Percentiles rank a stretch among this genome's conserved stretches.
Conservation (phyloP, 2,888 invertebrate genomes). For the Muscina levida region DNA sequence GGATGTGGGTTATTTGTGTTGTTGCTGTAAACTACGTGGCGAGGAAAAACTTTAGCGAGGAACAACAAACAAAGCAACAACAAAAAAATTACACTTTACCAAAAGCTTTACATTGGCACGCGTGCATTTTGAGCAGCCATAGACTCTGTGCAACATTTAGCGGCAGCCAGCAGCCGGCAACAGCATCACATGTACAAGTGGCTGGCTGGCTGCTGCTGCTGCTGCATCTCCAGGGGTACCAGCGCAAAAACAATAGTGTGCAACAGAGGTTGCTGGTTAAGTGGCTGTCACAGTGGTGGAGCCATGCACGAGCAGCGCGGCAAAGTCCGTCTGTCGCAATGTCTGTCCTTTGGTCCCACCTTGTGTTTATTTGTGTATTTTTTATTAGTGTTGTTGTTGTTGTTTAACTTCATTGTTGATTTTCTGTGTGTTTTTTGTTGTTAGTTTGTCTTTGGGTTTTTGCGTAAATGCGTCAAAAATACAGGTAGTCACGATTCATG, state of each 20-base stretch:
- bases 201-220: not conserved
- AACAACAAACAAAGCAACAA: too few species aligned
- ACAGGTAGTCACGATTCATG: conserved; percentile 62
- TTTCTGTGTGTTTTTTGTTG: not conserved
- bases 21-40: conserved; percentile 10
- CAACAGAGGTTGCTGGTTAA: conserved; percentile 1
- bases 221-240: not conserved
- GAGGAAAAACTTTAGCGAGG: not conserved
- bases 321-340: not conserved
- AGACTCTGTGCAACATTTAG: conserved; percentile 28
- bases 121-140: conserved; percentile 61
- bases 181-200: conserved; percentile 12
- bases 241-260: too few species aligned
- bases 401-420: too few species aligned
- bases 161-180: not conserved
- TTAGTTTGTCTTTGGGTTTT: conserved; percentile 32
- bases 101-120: conserved; percentile 62
- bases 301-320: not conserved
- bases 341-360: not conserved
- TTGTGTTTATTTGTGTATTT: not conserved
- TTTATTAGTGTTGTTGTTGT: too few species aligned
- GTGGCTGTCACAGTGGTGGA: conserved; percentile 8
- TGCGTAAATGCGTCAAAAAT: conserved; percentile 65
- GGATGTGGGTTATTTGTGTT: conserved; percentile 26
- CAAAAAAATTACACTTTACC: conserved; percentile 48